Evolutionary conservation across 2,797 vertebrate genomes (phyloP).

Genomic region (Cheirogaleus major): DNA sequence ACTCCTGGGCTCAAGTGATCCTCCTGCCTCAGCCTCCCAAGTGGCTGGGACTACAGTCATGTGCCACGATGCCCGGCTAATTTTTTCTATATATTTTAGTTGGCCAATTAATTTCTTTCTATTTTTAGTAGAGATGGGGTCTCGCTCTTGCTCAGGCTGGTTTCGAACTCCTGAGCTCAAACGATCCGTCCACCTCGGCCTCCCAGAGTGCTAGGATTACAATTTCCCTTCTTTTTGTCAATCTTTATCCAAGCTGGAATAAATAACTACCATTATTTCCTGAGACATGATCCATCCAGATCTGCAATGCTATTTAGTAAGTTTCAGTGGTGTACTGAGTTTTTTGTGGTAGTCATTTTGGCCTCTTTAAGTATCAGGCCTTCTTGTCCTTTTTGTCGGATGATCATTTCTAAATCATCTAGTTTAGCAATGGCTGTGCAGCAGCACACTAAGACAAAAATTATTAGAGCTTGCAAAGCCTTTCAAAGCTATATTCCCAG

Average conservation of each 20-base stretch:
- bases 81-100: too few species aligned
- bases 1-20: too few species aligned
- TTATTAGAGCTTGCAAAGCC: background rate
- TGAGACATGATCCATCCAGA: background rate
- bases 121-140: too few species aligned
- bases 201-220: too few species aligned
- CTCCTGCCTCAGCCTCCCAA: too few species aligned
- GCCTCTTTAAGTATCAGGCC: background rate
- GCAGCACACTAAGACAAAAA: constrained; percentile 20
- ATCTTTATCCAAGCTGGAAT: background rate
- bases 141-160: too few species aligned
- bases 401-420: constrained; percentile 26
- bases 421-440: background rate
- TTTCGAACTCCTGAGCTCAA: too few species aligned
- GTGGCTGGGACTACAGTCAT: too few species aligned
- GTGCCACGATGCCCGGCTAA: too few species aligned
- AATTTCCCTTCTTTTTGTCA: too few species aligned
- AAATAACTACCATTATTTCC: background rate
- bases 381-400: constrained; percentile 29
- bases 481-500: constrained; percentile 11
- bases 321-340: background rate
- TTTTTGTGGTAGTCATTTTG: constrained; percentile 24
- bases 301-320: constrained; percentile 36
- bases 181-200: too few species aligned
- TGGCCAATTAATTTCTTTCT: too few species aligned